Percentiles rank a stretch among this genome's conserved stretches.
These are phyloP conservation scores for Psittacula echo DNA, from an alignment of 2,797 vertebrate species.

Conservation along the genomic window DNA sequence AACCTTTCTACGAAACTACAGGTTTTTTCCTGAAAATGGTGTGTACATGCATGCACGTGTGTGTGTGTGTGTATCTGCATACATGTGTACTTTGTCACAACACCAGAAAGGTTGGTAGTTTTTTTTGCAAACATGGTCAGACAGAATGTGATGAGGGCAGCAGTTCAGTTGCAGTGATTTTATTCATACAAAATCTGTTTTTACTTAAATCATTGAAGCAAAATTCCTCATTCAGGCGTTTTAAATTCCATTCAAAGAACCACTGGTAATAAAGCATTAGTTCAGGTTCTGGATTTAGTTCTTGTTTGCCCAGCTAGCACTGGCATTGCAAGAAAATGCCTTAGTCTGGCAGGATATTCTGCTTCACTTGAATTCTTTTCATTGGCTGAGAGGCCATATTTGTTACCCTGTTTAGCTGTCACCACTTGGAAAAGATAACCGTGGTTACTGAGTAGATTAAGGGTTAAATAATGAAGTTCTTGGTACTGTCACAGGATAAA, in stretches of 20 bases:
- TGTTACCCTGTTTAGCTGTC: neutral
- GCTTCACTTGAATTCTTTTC: neutral
- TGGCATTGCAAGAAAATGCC: neutral
- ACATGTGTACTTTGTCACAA: neutral
- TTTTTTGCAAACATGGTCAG: neutral
- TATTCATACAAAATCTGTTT: neutral
- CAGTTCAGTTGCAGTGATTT: neutral
- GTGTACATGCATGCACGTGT: rapidly evolving
- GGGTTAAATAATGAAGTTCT: neutral
- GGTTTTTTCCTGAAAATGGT: neutral
- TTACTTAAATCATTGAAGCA: neutral
- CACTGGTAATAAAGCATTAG: neutral
- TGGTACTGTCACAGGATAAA: neutral
- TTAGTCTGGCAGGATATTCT: neutral
- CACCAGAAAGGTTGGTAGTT: neutral
- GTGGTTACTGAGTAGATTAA: neutral
- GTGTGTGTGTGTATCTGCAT: too few relatives aligned
- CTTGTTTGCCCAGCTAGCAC: neutral
- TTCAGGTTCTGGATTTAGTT: neutral
- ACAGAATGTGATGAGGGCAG: neutral
- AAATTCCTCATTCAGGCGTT: neutral
- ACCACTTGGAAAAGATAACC: neutral
- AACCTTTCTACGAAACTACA: neutral
- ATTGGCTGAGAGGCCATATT: neutral
- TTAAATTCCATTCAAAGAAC: neutral